A percentile compares a stretch with the other conserved stretches of the same genome.
Evolutionary conservation across 1,140 invertebrate species (phyloP).

Genomic region (Aphaenogaster ashmeadi): DNA sequence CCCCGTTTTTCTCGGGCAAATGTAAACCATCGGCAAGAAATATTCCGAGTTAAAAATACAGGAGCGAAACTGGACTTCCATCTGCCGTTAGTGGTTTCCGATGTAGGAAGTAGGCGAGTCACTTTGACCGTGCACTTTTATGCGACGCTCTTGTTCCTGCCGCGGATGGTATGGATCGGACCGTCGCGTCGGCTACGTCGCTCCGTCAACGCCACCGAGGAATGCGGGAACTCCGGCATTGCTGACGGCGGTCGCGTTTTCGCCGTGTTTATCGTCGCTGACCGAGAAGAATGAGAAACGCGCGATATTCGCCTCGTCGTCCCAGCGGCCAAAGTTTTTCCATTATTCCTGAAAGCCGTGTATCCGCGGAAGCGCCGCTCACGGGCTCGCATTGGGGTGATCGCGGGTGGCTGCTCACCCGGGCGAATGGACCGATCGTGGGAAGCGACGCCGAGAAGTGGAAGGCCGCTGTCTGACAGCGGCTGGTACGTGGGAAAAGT

Average conservation of each 20-base stretch:
- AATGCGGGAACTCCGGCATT: constrained; percentile 43
- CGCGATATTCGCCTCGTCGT: constrained; percentile 29
- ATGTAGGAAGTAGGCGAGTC: constrained; percentile 52
- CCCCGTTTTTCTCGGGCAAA: background rate
- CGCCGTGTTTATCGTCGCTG: constrained; percentile 54
- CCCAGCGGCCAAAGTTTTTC: constrained; percentile 44
- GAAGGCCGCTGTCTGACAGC: constrained; percentile 17
- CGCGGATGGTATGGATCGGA: background rate
- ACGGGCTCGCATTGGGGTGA: background rate
- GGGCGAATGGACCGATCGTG: constrained; percentile 28
- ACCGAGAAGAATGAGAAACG: constrained; percentile 59
- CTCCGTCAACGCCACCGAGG: constrained; percentile 51
- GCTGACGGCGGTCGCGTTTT: background rate
- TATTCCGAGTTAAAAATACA: constrained; percentile 59
- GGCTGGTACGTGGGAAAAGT: constrained; percentile 42
- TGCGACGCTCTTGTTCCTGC: constrained; percentile 34
- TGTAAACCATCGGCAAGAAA: constrained; percentile 39
- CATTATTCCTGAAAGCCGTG: constrained; percentile 44
- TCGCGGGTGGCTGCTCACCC: background rate
- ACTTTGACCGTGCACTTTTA: constrained; percentile 12
- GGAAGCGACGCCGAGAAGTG: constrained; percentile 17
- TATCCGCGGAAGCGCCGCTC: background rate
- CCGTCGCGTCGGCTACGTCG: background rate
- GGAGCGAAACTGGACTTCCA: constrained; percentile 24
- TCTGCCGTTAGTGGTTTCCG: constrained; percentile 52